A percentile compares a stretch with the other conserved stretches of the same genome.
Evolutionary conservation across 2,113 vertebrate species (phyloP).

Genomic region (Orthonyx spaldingii): DNA sequence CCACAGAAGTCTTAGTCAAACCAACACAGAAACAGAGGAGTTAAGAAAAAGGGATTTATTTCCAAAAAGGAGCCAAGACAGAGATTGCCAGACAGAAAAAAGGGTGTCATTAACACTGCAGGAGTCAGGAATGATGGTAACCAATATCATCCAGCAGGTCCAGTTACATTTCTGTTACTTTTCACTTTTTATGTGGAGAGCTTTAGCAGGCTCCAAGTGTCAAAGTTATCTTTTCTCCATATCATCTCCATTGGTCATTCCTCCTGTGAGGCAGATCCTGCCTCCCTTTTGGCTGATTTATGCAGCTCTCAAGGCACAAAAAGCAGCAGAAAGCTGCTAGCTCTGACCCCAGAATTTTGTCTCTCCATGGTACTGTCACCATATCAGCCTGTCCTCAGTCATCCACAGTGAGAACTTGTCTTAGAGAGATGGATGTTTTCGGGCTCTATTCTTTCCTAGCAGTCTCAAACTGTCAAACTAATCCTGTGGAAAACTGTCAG

Average conservation of each 20-base stretch:
- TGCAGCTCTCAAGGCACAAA: neutral
- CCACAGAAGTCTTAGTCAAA: slow-evolving; percentile 41
- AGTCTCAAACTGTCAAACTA: neutral
- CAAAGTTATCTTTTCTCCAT: neutral
- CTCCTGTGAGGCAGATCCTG: neutral
- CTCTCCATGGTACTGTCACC: neutral
- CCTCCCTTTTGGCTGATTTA: neutral
- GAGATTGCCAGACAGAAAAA: slow-evolving; percentile 20
- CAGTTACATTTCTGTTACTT: neutral
- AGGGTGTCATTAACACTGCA: neutral
- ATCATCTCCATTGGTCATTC: neutral
- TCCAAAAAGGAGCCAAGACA: slow-evolving; percentile 17
- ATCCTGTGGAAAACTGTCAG: neutral
- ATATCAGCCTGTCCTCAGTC: neutral
- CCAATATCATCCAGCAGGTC: neutral
- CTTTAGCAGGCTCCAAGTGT: neutral
- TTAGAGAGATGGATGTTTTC: neutral
- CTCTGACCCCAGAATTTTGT: neutral
- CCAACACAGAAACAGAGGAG: slow-evolving; percentile 11
- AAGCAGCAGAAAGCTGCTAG: neutral
- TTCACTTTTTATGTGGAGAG: neutral
- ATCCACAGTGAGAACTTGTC: neutral
- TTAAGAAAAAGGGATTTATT: slow-evolving; percentile 40
- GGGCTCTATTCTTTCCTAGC: neutral
- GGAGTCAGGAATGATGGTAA: neutral